phyloP scores from a whole-genome alignment of 2,888 invertebrate species.

The Cabera pusaria region DNA sequence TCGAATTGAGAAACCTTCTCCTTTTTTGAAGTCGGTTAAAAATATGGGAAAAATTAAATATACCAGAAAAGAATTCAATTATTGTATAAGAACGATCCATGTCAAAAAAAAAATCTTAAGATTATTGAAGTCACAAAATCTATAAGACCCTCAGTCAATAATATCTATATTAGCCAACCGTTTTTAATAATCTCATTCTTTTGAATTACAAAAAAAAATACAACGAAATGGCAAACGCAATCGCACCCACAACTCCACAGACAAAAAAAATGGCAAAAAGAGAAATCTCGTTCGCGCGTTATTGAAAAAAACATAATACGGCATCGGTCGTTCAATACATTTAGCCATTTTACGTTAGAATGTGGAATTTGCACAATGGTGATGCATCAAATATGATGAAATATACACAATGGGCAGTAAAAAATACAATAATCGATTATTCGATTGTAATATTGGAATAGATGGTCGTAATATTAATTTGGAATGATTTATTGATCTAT shows the following conservation, averaged over 20 bases:
- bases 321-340: conserved; percentile 22
- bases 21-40: not conserved
- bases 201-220: not conserved
- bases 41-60: conserved; percentile 1
- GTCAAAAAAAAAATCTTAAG: no score
- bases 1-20: no score
- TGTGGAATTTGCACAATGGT: conserved; percentile 21
- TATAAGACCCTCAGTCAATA: not conserved
- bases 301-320: conserved; percentile 21
- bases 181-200: conserved; percentile 3
- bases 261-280: conserved; percentile 9
- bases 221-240: not conserved
- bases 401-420: conserved; percentile 18
- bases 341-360: conserved; percentile 21
- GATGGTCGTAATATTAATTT: conserved; percentile 19
- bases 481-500: conserved; percentile 17
- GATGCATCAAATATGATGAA: conserved; percentile 23
- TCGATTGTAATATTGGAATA: conserved; percentile 16
- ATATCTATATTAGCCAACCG: conserved; percentile 7
- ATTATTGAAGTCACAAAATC: no score
- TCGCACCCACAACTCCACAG: conserved; percentile 3
- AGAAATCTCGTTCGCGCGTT: conserved; percentile 19
- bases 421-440: conserved; percentile 18
- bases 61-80: no score
- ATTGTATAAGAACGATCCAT: no score